Evolutionary conservation across 2,888 invertebrate genomes (phyloP), one percentile per base, ranked within the genome.

Genomic region (Dermolepida albohirtum): DNA sequence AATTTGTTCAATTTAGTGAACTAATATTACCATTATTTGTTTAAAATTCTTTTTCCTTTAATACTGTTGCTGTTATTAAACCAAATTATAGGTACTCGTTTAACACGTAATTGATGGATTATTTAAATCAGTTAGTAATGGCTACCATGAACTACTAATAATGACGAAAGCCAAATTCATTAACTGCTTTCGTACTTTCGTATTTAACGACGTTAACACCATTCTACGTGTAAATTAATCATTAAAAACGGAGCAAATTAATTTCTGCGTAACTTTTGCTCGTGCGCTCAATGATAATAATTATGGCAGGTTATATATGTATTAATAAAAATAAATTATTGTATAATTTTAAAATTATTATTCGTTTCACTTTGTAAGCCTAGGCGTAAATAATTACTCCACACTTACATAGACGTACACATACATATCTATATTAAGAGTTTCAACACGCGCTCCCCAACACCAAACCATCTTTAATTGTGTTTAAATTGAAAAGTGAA

Each of bases 291-390:
- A 34, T 34, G 49, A 52, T 40, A 41, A 55, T 55, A 55, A 55
- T 41, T 12, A 22, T 22, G 17, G 16, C 7, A 41, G n/a, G 17
- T 22, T 22, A 41, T 17, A 55, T 41, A 41, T 17, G 55, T 44
- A 40, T 29, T 29, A 44, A 34, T 59, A n/a, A 59, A 47, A 47
- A 29, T 59, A 47, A 27, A 29, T 59, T 54, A n/a, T 17, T 54
- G 59, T 44, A 47, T 59, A 59, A 59, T 47, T 59, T 43, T 14
- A 27, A 12, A 59, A 59, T 55, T 59, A 44, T 44, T 59, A 59
- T 59, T 59, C 59, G 59, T 44, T 27, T 44, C 59, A 59, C 59
- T 44, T 7, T 1, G 12, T 29, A 17, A 59, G 29, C 47, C 5
- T 44, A 44, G 44, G 44, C 59, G 59, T 44, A 29, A 40, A 44